Base-by-base conservation (phyloP, 2,797 vertebrate species). In the Pseudomugil gertrudae region DNA sequence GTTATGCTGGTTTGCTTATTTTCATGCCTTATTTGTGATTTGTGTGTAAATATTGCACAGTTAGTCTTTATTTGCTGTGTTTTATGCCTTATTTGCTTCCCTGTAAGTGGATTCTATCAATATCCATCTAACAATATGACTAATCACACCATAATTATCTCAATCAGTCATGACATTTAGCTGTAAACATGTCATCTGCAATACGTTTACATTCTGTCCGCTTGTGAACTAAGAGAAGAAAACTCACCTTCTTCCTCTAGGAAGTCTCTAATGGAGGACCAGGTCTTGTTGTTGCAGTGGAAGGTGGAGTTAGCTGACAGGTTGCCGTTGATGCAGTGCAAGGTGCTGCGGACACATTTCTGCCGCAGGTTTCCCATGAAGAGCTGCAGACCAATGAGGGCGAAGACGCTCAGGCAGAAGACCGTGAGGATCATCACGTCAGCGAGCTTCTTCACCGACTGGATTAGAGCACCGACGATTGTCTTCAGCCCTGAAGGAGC, bases 291-390 rank as follows among this genome's bases (percentile, higher is more conserved):
- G 45, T 95, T 93, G 77, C 96, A 94, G 87, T 91, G 91, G 74
- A 97, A 93, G 58, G 78, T 80, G 0, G 91, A 76, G 87, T 95
- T 95, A 0, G 92, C 84, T 73, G 92, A 92, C 63, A 94, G 89
- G 11, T 77, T 88, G 7, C 70, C 92, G 76, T 92, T 92, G 76
- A 92, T 21, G 64, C 93, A 94, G 84, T 88, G 90, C 5, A 52
- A 64, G 0, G 93, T 93, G 89, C 93, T 94, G 64, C 95, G 94
- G 40, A 98, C 92, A 8, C 97, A 98, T 62, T 98, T 99, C 89
- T 98, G 95, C 33, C 96, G 89, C 76, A 98, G 88, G 90, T 98
- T 98, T 23, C 97, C 97, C 97, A 98, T 98, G 91, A 98, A 98
- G 74, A 98, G 95, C 95, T 96, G 96, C 83, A 97, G 95, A 85